These are phyloP conservation scores for Clavelina lepadiformis DNA, from an alignment of 23 tunicate species.

Conservation along the genomic window DNA sequence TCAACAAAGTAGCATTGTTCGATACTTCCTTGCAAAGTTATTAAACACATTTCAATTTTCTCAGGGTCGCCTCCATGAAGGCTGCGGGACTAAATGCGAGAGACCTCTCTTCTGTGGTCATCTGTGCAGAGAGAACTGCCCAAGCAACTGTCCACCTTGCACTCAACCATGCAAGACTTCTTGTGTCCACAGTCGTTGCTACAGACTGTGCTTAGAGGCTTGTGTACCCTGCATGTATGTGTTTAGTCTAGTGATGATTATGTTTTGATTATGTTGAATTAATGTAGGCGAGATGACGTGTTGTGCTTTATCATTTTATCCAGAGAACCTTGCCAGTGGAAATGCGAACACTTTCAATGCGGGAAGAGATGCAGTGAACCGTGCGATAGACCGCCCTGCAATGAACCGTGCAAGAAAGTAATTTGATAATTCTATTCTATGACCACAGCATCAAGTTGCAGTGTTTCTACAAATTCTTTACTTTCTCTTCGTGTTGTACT, in stretches of 20 bases:
- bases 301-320: too few species aligned
- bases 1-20: too few species aligned
- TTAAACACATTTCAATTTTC: background rate
- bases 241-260: too few species aligned
- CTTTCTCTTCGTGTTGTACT: background rate
- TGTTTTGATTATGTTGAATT: too few species aligned
- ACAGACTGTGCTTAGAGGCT: constrained; percentile 41
- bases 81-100: constrained; percentile 50
- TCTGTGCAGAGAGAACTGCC: constrained; percentile 51
- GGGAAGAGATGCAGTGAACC: constrained; percentile 64
- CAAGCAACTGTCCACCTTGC: constrained; percentile 79
- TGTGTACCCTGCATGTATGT: constrained; percentile 65
- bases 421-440: background rate
- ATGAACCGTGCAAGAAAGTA: constrained; percentile 58
- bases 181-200: constrained; percentile 78
- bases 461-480: background rate
- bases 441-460: background rate
- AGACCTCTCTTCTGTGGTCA: constrained; percentile 80
- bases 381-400: constrained; percentile 71
- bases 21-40: too few species aligned
- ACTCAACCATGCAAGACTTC: constrained; percentile 40
- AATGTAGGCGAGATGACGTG: too few species aligned
- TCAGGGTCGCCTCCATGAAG: constrained; percentile 72
- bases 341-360: constrained; percentile 61
- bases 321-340: constrained; percentile 69